A percentile compares a stretch with the other conserved stretches of the same genome.
These are phyloP conservation scores for Oreochromis aureus DNA, from an alignment of 2,113 vertebrate genomes.

Conservation along the genomic window DNA sequence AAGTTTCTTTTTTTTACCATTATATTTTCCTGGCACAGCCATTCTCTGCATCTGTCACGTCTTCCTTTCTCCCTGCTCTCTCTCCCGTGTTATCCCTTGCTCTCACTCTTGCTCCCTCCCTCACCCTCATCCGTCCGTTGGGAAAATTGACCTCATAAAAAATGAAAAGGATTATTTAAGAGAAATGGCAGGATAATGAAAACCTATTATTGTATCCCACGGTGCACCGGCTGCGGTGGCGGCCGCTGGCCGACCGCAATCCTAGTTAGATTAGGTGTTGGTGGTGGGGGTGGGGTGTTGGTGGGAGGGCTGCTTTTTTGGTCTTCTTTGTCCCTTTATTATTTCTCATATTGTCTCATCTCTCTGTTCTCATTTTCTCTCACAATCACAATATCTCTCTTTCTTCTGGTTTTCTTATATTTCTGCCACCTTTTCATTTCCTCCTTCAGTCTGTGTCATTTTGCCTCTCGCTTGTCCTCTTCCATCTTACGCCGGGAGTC, in stretches of 20 bases:
- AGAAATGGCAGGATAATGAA: conserved; percentile 69
- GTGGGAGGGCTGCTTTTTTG: neutral
- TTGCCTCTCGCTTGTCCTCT: neutral
- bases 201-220: conserved; percentile 65
- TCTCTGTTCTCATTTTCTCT: conserved; percentile 25
- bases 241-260: conserved; percentile 5
- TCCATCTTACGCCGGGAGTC: neutral
- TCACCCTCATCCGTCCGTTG: conserved; percentile 12
- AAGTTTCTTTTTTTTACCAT: neutral
- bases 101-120: neutral
- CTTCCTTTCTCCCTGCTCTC: neutral
- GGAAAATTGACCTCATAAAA: conserved; percentile 70
- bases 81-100: neutral
- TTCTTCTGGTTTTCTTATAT: conserved; percentile 2
- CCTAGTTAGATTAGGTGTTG: conserved; percentile 52
- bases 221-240: conserved; percentile 43
- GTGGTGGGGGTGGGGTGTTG: neutral
- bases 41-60: neutral
- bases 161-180: conserved; percentile 73
- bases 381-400: conserved; percentile 6
- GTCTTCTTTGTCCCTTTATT: conserved; percentile 20
- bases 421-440: conserved; percentile 44
- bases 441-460: conserved; percentile 1
- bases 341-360: conserved; percentile 42
- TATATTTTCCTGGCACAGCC: neutral